These are phyloP conservation scores for Drosophila limbata DNA, from an alignment of 2,888 invertebrate genomes.

Conservation along the genomic window DNA sequence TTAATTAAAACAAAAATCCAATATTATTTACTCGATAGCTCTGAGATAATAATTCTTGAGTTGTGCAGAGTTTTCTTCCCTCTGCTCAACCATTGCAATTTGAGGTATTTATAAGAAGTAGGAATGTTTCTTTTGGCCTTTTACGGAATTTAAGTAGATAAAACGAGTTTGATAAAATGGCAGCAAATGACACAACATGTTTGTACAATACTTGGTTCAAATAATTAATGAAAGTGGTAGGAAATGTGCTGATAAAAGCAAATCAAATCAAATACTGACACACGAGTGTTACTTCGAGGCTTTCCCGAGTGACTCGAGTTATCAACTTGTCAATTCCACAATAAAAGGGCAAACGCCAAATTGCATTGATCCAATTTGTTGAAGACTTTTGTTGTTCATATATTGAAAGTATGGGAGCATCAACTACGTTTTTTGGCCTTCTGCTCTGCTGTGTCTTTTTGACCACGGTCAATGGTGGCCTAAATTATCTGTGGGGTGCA, in stretches of 20 bases:
- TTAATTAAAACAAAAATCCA: too few species aligned
- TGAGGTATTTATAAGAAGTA: constrained; percentile 6
- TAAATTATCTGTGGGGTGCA: constrained; percentile 78
- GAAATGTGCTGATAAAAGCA: not conserved
- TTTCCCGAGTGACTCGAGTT: constrained; percentile 21
- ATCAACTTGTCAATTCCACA: constrained; percentile 34
- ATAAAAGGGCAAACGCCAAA: constrained; percentile 39
- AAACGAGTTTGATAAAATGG: constrained; percentile 23
- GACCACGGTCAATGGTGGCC: constrained; percentile 49
- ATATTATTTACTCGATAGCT: not conserved
- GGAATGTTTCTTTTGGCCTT: not conserved
- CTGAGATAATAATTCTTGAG: not conserved
- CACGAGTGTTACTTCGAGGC: not conserved
- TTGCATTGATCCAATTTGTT: constrained; percentile 13
- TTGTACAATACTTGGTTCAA: constrained; percentile 34
- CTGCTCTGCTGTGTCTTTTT: constrained; percentile 43
- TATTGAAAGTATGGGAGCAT: constrained; percentile 23
- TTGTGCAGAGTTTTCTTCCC: not conserved
- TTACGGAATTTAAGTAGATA: constrained; percentile 27
- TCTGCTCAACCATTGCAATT: constrained; percentile 16
- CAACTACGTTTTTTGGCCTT: constrained; percentile 30
- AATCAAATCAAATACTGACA: not conserved
- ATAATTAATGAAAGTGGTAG: constrained; percentile 31
- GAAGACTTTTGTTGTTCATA: constrained; percentile 19
- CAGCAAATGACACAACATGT: constrained; percentile 8